Conservation (phyloP, 2,113 vertebrate species). For the Gymnobelideus leadbeateri region DNA sequence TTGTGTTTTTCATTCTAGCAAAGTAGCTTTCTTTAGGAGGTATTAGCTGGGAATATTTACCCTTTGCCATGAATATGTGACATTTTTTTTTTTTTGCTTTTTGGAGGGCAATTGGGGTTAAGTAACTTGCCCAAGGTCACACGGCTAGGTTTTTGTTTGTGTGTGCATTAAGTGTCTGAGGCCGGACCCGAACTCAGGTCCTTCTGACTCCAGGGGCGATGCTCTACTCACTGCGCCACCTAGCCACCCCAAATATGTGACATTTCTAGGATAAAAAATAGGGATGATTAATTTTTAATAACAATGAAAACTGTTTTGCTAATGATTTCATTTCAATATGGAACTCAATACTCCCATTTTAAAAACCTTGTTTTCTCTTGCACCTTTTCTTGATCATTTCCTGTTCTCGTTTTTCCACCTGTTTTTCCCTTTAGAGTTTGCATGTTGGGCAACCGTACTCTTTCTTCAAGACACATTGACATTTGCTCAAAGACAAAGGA, state of each 20-base stretch:
- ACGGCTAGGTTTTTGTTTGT: no score
- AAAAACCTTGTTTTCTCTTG: neutral
- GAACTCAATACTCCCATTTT: neutral
- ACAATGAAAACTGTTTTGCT: neutral
- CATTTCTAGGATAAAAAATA: constrained; percentile 31
- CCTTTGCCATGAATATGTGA: constrained; percentile 28
- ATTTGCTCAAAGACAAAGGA: constrained; percentile 84
- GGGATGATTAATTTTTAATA: neutral
- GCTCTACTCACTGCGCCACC: no score
- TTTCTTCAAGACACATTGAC: constrained; percentile 86
- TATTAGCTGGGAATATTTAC: constrained; percentile 37
- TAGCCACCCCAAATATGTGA: no score
- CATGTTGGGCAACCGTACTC: constrained; percentile 92
- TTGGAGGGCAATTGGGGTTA: no score
- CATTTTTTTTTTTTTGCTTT: no score
- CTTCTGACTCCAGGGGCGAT: no score
- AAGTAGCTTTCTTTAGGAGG: constrained; percentile 26
- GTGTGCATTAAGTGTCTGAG: no score
- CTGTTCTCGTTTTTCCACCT: constrained; percentile 34
- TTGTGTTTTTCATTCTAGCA: constrained; percentile 36
- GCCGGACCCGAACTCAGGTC: no score
- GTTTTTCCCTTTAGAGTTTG: constrained; percentile 86
- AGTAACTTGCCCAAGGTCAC: no score
- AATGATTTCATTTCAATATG: constrained; percentile 33
- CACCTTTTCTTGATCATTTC: neutral